Percentiles rank a stretch among this genome's conserved stretches.
Conservation (phyloP, 2,888 invertebrate species). For the Schizaphis graminum region DNA sequence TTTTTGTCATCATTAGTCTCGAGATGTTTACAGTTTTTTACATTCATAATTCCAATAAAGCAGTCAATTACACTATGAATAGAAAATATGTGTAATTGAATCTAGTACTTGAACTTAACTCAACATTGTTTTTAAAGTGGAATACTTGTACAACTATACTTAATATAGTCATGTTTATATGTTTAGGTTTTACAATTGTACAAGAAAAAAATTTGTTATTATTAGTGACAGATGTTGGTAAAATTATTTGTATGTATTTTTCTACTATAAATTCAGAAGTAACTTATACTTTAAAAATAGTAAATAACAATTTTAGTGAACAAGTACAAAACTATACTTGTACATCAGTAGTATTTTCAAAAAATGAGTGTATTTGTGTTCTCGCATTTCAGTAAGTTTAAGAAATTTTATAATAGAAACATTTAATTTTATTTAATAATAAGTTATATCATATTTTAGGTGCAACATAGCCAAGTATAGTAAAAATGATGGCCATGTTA, state of each 20-base stretch:
- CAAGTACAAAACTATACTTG: conserved; percentile 58
- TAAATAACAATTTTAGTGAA: conserved; percentile 50
- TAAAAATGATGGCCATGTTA: conserved; percentile 56
- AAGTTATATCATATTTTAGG: conserved; percentile 16
- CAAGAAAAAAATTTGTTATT: conserved; percentile 39
- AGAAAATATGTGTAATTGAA: background rate
- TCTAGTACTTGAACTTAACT: background rate
- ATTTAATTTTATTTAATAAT: background rate
- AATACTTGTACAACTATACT: background rate
- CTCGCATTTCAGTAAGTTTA: conserved; percentile 55
- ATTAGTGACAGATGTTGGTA: conserved; percentile 47
- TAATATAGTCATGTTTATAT: background rate
- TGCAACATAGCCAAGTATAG: conserved; percentile 52
- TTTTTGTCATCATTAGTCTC: background rate
- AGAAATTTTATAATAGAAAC: background rate
- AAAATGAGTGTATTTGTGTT: conserved; percentile 53
- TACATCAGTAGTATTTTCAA: conserved; percentile 60
- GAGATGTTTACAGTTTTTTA: background rate
- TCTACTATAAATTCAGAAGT: conserved; percentile 12
- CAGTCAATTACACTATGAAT: background rate
- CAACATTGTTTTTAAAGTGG: background rate
- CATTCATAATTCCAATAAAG: background rate
- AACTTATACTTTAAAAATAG: conserved; percentile 10
- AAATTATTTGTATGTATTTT: conserved; percentile 52
- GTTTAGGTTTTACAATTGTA: conserved; percentile 50